Conservation (phyloP, 2,888 invertebrate species). For the Phortica magna region DNA sequence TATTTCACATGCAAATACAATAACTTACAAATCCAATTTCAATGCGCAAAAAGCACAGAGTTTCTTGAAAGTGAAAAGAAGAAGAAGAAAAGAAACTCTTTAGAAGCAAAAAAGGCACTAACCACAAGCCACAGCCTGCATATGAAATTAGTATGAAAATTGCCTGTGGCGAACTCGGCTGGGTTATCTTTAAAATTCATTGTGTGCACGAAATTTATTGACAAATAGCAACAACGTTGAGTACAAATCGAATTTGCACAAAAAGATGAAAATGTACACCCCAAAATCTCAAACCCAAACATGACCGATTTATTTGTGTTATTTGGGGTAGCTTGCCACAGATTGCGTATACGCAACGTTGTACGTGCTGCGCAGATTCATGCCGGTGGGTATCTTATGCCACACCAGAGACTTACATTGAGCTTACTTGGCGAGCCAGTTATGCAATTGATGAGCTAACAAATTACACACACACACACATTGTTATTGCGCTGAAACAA, state of each 20-base stretch:
- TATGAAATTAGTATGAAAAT: slow-evolving; percentile 1
- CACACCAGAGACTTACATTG: background rate
- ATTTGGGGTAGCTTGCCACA: background rate
- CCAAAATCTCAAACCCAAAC: no score
- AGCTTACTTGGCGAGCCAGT: no score
- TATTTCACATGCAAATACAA: slow-evolving; percentile 17
- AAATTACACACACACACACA: background rate
- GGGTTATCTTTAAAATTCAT: slow-evolving; percentile 23
- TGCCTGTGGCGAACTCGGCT: background rate
- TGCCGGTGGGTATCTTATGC: background rate
- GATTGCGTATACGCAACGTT: slow-evolving; percentile 13
- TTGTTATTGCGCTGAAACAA: background rate
- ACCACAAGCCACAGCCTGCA: background rate
- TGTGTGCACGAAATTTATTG: slow-evolving; percentile 23
- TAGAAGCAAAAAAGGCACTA: no score
- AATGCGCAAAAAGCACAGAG: background rate
- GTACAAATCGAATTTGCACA: slow-evolving; percentile 6
- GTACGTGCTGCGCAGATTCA: background rate
- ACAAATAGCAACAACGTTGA: background rate
- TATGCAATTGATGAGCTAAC: background rate
- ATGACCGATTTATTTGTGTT: background rate
- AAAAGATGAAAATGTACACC: background rate
- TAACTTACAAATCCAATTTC: slow-evolving; percentile 13
- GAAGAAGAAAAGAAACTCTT: background rate
- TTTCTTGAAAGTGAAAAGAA: background rate